These are phyloP conservation scores for Apis cerana DNA, from an alignment of 1,140 invertebrate genomes.

Conservation along the genomic window DNA sequence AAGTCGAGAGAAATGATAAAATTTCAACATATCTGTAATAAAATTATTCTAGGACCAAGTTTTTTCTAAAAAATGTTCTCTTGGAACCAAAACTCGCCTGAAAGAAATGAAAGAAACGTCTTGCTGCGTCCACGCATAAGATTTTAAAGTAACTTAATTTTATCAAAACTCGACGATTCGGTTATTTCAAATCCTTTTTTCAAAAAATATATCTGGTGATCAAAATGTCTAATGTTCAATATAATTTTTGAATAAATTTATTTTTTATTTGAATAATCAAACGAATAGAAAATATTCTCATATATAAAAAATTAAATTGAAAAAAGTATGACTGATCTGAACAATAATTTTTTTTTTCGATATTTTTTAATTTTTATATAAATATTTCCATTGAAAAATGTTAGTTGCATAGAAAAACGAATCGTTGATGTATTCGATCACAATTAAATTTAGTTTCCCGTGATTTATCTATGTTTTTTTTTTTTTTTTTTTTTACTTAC, in stretches of 20 bases:
- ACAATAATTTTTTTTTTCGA: constrained; percentile 2
- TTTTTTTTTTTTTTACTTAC: constrained; percentile 2
- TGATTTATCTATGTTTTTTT: constrained; percentile 6
- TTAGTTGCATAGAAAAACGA: background rate
- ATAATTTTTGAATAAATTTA: too few species aligned
- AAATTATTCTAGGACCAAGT: constrained; percentile 49
- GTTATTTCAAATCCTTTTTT: background rate
- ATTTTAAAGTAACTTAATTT: constrained; percentile 12
- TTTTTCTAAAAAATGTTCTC: constrained; percentile 39
- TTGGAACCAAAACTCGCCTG: background rate
- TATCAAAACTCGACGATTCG: constrained; percentile 11
- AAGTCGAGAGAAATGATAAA: background rate
- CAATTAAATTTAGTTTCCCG: constrained; percentile 25
- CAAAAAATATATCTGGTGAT: background rate
- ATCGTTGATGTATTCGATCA: constrained; percentile 10
- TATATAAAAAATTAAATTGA: background rate
- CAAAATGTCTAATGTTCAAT: background rate
- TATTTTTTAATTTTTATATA: constrained; percentile 13
- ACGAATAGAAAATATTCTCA: too few species aligned
- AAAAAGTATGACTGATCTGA: background rate
- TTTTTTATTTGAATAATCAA: too few species aligned
- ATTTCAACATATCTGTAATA: constrained; percentile 46
- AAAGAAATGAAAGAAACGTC: constrained; percentile 16
- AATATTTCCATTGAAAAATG: background rate
- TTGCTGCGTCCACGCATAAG: background rate